Evolutionary conservation across 1,140 invertebrate species (phyloP).

Genomic region (Steinernema feltiae): DNA sequence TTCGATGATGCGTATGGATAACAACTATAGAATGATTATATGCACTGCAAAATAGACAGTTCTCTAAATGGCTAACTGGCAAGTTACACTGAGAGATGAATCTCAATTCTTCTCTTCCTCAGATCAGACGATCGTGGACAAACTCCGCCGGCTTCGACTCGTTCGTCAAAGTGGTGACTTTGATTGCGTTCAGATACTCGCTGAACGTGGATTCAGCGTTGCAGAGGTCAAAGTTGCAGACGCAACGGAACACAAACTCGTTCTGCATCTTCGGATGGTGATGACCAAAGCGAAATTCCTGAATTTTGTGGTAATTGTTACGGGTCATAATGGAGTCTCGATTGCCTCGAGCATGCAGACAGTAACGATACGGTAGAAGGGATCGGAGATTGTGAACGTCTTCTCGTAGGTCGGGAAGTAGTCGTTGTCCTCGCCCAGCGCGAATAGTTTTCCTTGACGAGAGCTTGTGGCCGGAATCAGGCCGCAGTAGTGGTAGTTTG

Average conservation of each 20-base stretch:
- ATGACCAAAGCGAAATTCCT: not conserved
- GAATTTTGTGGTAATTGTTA: not conserved
- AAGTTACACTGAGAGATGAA: no score
- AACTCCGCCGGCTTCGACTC: not conserved
- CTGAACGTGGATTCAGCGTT: slow-evolving; percentile 3
- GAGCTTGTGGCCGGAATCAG: not conserved
- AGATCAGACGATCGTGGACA: not conserved
- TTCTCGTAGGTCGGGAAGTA: slow-evolving; percentile 8
- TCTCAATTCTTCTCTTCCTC: not conserved
- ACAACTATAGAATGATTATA: no score
- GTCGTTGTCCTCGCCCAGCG: not conserved
- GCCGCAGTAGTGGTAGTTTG: not conserved
- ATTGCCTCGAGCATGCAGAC: slow-evolving; percentile 3
- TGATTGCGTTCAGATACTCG: slow-evolving; percentile 8
- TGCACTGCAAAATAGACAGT: no score
- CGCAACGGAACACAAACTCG: not conserved
- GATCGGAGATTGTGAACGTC: not conserved
- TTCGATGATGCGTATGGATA: no score
- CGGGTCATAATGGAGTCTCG: not conserved
- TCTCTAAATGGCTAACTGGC: no score
- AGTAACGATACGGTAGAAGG: slow-evolving; percentile 1
- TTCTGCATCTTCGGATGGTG: not conserved
- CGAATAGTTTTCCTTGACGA: not conserved
- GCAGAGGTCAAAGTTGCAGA: slow-evolving; percentile 4
- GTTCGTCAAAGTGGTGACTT: not conserved